phyloP scores from a whole-genome alignment of 2,797 vertebrate species.

The Myotis myotis region DNA sequence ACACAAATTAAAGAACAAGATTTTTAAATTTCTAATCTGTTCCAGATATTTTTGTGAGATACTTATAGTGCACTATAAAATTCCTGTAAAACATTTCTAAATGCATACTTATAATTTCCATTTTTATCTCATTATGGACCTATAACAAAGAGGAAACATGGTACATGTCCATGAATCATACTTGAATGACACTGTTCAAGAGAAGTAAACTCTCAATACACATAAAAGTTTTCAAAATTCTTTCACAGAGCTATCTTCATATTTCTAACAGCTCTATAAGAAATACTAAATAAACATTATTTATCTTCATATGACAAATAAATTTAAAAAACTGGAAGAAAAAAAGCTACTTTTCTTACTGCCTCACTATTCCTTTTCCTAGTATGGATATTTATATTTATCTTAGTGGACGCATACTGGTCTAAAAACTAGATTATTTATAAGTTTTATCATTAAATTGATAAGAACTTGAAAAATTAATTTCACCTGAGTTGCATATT shows the following conservation, averaged over 20 bases:
- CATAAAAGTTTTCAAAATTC: neutral
- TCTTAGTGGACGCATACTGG: neutral
- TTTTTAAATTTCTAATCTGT: slow-evolving; percentile 13
- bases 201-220: neutral
- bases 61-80: neutral
- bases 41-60: slow-evolving; percentile 28
- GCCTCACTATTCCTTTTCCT: slow-evolving; percentile 5
- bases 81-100: slow-evolving; percentile 26
- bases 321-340: neutral
- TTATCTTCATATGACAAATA: neutral
- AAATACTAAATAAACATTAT: neutral
- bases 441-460: slow-evolving; percentile 37
- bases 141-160: neutral
- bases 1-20: neutral
- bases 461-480: neutral
- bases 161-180: neutral
- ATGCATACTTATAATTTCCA: neutral
- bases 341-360: neutral
- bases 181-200: neutral
- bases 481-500: neutral
- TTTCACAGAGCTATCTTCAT: neutral
- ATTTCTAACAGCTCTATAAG: neutral
- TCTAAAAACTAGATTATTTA: neutral
- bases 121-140: neutral
- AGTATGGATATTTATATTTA: neutral